Base-by-base conservation (phyloP, 1,140 invertebrate species). In the Bicyclus anynana region DNA sequence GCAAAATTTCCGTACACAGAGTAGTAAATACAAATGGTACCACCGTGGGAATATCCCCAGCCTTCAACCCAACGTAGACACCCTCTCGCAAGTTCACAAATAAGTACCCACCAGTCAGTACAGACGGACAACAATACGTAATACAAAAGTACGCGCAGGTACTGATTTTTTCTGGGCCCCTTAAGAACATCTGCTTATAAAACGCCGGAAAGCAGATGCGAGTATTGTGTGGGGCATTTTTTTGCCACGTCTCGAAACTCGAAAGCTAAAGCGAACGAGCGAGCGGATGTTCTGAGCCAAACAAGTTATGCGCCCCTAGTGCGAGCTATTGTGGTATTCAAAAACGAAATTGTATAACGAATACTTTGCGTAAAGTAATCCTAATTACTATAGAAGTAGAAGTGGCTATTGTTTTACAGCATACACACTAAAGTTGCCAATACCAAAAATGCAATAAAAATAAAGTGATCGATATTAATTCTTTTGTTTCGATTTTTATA, bases 201-300 rank as follows among this genome's bases (percentile, higher is more conserved):
- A 70, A 67, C 65, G 55, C 70, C 67, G 70, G 72, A 80, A 73
- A 78, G 79, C 79, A 82, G 79, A 80, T 82, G 79, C 61, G 64
- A 42, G 67, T 69, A 69, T 77, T 80, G 71, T 76, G 69, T 57
- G 42, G 40, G 48, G 57, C 38, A 53, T 69, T 75, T 80, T 77
- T 77, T 72, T 67, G 65, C 63, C 65, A 52, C 57, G 59, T 67
- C 61, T 60, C 54, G 58, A 58, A 53, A 62, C 61, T 60, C 54
- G 58, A 58, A 53, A 62, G 53, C 53, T 27, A 40, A 26, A 29
- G 27, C 38, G 53, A 52, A 21, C 21, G 21, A 27, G 14, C 57
- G 59, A 63, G 65, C 67, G 69, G 72, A 66, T 44, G 40, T 20
- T 44, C 40, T 44, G 16, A 20, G 40, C 66, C 53, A 72, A 65